Conservation (phyloP, 2,888 invertebrate genomes). For the Sepioteuthis lessoniana region DNA sequence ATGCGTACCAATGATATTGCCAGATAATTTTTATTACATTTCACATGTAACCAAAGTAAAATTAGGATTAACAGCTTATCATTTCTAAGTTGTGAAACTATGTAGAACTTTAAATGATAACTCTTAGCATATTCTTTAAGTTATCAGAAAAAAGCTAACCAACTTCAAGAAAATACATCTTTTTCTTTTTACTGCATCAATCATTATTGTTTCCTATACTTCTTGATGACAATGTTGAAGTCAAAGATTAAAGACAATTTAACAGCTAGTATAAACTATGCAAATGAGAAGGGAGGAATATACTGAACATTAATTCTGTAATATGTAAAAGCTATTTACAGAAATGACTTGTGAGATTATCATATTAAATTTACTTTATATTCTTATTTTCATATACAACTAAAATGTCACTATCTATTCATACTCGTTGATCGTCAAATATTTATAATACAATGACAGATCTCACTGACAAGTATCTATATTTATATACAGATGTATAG, state of each 20-base stretch:
- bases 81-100: neutral
- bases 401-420: no score
- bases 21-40: neutral
- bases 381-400: no score
- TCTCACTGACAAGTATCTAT: no score
- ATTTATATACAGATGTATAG: no score
- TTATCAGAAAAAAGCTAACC: neutral
- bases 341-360: no score
- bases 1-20: neutral
- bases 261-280: no score
- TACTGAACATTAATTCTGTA: no score
- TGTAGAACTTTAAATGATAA: neutral
- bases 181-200: neutral
- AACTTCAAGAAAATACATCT: neutral
- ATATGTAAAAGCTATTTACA: no score
- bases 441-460: no score
- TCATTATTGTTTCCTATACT: neutral
- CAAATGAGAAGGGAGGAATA: no score
- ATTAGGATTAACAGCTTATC: neutral
- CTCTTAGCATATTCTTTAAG: neutral
- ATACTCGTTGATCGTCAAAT: no score
- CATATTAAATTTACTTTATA: no score
- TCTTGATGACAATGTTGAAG: neutral
- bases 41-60: neutral
- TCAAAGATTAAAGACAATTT: neutral